Conservation (phyloP, 2,888 invertebrate genomes). For the Syritta pipiens region DNA sequence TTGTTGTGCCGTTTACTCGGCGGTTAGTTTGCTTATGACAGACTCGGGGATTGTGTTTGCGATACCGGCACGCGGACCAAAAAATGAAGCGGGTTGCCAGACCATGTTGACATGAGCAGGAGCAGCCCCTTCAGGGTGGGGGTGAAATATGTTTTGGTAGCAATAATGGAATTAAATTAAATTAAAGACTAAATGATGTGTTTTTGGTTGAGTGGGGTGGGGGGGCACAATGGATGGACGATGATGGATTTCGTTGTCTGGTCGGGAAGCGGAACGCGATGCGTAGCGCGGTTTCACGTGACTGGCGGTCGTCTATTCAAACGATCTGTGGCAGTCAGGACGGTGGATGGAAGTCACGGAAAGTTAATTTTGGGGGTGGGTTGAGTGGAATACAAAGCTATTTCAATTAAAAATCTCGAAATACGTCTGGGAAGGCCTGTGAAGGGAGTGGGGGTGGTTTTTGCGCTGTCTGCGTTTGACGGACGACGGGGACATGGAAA, state of each 20-base stretch:
- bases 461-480: too few species aligned
- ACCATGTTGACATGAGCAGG: slow-evolving; percentile 46
- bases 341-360: too few species aligned
- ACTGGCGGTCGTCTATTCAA: too few species aligned
- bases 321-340: too few species aligned
- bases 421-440: too few species aligned
- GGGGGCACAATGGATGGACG: slow-evolving; percentile 1
- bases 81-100: not conserved
- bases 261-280: not conserved
- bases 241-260: slow-evolving; percentile 3
- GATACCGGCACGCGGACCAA: slow-evolving; percentile 15
- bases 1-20: slow-evolving; percentile 23
- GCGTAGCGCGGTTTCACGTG: not conserved
- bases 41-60: slow-evolving; percentile 43
- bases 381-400: too few species aligned
- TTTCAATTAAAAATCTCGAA: too few species aligned
- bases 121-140: not conserved
- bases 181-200: slow-evolving; percentile 34
- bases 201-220: too few species aligned
- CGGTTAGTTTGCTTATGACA: slow-evolving; percentile 59
- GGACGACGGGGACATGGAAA: too few species aligned
- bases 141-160: slow-evolving; percentile 21
- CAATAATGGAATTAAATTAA: slow-evolving; percentile 41
- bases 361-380: too few species aligned
- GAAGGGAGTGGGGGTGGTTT: too few species aligned